These are phyloP conservation scores for Lochmaea capreae DNA, from an alignment of 2,888 invertebrate species.

Conservation along the genomic window DNA sequence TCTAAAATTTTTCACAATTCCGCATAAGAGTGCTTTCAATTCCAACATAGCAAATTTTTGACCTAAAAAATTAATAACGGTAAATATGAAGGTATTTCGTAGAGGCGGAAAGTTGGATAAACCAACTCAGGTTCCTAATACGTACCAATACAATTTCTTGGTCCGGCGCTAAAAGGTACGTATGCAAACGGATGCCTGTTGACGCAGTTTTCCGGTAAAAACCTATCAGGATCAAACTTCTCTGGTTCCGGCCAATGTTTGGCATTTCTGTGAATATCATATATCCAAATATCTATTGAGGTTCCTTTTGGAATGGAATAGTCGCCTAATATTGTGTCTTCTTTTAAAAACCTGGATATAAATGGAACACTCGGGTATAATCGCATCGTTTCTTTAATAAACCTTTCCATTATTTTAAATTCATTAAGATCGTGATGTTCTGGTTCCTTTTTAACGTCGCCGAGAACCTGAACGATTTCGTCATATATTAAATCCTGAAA, in stretches of 20 bases:
- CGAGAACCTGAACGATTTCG: constrained; percentile 54
- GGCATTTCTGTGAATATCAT: constrained; percentile 74
- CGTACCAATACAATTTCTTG: constrained; percentile 76
- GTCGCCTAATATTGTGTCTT: constrained; percentile 52
- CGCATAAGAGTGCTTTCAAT: constrained; percentile 71
- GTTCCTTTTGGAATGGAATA: constrained; percentile 67
- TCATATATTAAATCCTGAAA: constrained; percentile 48
- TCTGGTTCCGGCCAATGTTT: constrained; percentile 74
- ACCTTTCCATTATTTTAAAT: constrained; percentile 60
- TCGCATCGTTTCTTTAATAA: constrained; percentile 62
- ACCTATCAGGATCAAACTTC: constrained; percentile 78
- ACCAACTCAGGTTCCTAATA: neutral
- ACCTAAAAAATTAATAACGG: constrained; percentile 65
- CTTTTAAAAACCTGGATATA: constrained; percentile 55
- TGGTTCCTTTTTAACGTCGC: constrained; percentile 45
- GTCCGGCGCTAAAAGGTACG: constrained; percentile 77
- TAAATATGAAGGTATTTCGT: neutral
- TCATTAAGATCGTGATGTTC: constrained; percentile 58
- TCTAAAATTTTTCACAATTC: constrained; percentile 68
- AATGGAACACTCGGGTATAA: constrained; percentile 62
- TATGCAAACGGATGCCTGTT: constrained; percentile 73
- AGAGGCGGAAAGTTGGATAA: neutral
- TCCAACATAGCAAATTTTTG: constrained; percentile 76
- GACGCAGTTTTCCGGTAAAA: constrained; percentile 70
- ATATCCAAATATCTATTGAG: constrained; percentile 69